Conservation (phyloP, 92 coral and sea anemone genomes). For the Zoanthus gigantus region DNA sequence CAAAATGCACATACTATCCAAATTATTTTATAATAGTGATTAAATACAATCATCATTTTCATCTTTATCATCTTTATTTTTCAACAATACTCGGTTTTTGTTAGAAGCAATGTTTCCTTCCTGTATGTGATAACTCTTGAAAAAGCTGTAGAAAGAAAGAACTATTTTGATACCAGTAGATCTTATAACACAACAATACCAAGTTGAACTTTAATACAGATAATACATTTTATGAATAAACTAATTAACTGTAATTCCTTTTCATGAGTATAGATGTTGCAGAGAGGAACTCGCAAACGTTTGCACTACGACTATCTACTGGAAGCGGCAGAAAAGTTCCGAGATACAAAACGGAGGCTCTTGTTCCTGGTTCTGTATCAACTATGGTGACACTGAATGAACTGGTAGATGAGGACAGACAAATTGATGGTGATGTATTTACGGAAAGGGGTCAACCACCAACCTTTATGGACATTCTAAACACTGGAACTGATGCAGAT, state of each 20-base stretch:
- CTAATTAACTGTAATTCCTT: neutral
- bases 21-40: too few species aligned
- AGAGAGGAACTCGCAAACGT: conserved; percentile 20
- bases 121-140: too few species aligned
- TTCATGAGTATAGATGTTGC: conserved; percentile 3
- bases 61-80: too few species aligned
- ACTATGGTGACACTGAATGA: conserved; percentile 78
- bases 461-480: conserved; percentile 71
- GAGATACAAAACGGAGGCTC: conserved; percentile 71
- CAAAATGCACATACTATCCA: too few species aligned
- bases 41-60: too few species aligned
- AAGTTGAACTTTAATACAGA: too few species aligned
- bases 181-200: too few species aligned
- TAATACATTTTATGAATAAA: too few species aligned
- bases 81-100: too few species aligned
- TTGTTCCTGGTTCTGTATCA: conserved; percentile 83
- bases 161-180: too few species aligned
- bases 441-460: conserved; percentile 33
- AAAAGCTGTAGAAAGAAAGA: too few species aligned
- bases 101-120: too few species aligned
- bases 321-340: conserved; percentile 40
- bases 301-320: neutral
- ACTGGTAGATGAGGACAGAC: conserved; percentile 63
- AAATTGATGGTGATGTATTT: neutral
- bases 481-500: conserved; percentile 76